Conservation (phyloP, 1,140 invertebrate species). For the Thalassaphorura encarpata region DNA sequence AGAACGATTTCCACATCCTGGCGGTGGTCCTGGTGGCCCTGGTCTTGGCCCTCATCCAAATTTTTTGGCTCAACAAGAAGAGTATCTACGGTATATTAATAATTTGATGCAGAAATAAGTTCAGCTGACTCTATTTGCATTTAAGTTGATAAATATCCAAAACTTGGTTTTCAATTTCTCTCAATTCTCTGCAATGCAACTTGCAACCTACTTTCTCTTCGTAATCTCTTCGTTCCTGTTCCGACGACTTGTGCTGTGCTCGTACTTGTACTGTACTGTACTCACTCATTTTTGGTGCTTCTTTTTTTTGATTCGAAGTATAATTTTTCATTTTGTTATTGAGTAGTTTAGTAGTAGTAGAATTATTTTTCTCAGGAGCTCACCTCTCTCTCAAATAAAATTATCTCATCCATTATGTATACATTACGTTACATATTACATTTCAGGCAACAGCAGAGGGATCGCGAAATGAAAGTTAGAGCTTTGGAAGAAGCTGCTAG, state of each 20-base stretch:
- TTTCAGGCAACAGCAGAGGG: slow-evolving; percentile 55
- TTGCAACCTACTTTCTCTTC: neutral
- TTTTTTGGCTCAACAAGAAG: slow-evolving; percentile 59
- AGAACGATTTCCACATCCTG: slow-evolving; percentile 53
- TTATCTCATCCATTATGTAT: no score
- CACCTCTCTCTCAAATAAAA: no score
- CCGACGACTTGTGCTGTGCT: neutral
- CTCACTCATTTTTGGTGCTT: neutral
- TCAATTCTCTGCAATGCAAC: no score
- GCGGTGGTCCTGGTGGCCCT: slow-evolving; percentile 38
- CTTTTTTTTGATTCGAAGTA: neutral
- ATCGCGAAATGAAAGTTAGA: slow-evolving; percentile 71
- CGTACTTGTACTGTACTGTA: neutral
- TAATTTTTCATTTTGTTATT: no score
- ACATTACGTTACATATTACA: neutral
- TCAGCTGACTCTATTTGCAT: neutral
- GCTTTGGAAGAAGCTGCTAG: slow-evolving; percentile 73
- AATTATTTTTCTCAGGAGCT: no score
- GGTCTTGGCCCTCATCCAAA: slow-evolving; percentile 37
- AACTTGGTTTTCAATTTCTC: no score
- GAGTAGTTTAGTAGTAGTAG: no score
- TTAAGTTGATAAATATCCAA: no score
- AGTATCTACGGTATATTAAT: slow-evolving; percentile 57
- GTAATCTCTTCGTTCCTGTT: neutral
- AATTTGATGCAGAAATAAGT: slow-evolving; percentile 8